These are phyloP conservation scores for Pogoniulus pusillus DNA, from an alignment of 2,797 vertebrate species.

Conservation along the genomic window DNA sequence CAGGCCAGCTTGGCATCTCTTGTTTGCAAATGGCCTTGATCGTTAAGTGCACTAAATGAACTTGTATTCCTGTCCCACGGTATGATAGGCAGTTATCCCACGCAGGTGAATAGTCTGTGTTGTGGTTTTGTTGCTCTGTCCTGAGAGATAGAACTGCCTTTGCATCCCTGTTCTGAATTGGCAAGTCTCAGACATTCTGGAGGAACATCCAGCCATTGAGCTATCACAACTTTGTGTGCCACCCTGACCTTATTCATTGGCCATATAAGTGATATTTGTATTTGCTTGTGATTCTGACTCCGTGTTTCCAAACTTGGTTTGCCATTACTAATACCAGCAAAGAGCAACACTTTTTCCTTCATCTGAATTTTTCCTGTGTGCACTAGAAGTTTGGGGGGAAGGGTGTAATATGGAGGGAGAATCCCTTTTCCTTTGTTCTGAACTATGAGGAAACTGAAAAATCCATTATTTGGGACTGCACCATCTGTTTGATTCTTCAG, in stretches of 20 bases:
- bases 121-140: not conserved
- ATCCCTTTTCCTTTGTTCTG: not conserved
- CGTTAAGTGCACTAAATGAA: no score
- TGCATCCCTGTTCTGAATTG: not conserved
- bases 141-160: not conserved
- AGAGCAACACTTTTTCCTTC: not conserved
- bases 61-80: no score
- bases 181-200: not conserved
- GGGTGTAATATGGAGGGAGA: not conserved
- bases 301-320: not conserved
- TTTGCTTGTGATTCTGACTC: not conserved
- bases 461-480: conserved; percentile 57
- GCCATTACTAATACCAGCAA: not conserved
- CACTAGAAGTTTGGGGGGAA: not conserved
- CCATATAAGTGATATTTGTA: not conserved
- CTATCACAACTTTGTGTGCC: not conserved
- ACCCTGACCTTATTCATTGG: not conserved
- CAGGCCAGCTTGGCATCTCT: no score
- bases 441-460: not conserved
- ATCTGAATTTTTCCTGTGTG: not conserved
- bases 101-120: not conserved
- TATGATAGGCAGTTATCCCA: no score
- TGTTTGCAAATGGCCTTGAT: no score
- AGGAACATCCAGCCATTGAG: not conserved
- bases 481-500: conserved; percentile 53